Base-by-base conservation (phyloP, 2,113 vertebrate genomes). In the Malurus cyaneus region DNA sequence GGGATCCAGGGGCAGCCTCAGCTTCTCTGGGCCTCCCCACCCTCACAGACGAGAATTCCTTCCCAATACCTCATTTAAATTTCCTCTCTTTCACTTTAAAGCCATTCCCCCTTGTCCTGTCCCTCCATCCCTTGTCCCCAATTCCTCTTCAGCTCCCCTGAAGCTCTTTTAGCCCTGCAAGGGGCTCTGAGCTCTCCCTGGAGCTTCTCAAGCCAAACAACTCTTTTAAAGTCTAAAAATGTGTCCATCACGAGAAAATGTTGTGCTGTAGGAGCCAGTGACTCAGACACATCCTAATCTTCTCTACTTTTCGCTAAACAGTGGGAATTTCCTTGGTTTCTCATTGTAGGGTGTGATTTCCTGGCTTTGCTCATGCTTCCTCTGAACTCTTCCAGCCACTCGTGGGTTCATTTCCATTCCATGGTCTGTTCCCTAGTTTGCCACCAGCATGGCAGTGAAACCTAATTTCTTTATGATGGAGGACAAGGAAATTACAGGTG, bases 1-100 rank as follows among this genome's bases (percentile, higher is more conserved):
- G 69, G n/a, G 61, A 60, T 67, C 34, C 50, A 41, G 11, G 6
- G 9, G 19, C 53, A 60, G 69, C 46, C 69, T 47, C 69, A 60
- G n/a, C 78, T 66, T 0, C 26, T 53, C 39, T 39, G 46, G 60
- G 5, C 12, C 4, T 59, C 0, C 0, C 2, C 36, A 44, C 12
- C 7, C n/a, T 67, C 32, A 1, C 16, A 53, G 8, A 4, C 2
- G 53, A 1, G 0, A 41, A 67, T 53, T 81, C 32, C 20, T 52
- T 53, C 61, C 24, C 11, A 18, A 15, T 11, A 34, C 31, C 24
- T 11, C 28, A 18, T 8, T 24, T 20, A 13, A 12, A 19, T 19
- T 16, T 67, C 3, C 8, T 24, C 23, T 74, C 32, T 53, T 50
- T 14, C 36, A n/a, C 8, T 46, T 32, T 3, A 36, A 74, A 41